These are phyloP conservation scores for Scaptomyza flava DNA, from an alignment of 2,888 invertebrate genomes.

Conservation along the genomic window DNA sequence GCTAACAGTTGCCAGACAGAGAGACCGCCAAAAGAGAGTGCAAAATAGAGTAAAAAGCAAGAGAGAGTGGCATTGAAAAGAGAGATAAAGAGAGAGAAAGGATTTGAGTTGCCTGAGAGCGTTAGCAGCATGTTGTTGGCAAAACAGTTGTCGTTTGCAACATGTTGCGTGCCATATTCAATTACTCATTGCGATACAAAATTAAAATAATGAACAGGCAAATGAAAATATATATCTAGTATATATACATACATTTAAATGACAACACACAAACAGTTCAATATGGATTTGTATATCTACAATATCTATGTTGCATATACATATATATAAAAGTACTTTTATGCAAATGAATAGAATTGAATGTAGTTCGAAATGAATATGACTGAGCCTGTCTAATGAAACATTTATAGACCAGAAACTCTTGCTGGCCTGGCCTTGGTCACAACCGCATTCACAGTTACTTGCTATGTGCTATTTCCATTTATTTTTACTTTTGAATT, in stretches of 20 bases:
- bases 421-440: conserved; percentile 42
- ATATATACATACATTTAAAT: conserved; percentile 14
- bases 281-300: conserved; percentile 1
- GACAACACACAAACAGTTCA: background rate
- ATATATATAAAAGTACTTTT: conserved; percentile 7
- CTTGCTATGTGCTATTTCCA: conserved; percentile 22
- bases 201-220: conserved; percentile 71
- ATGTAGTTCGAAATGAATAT: conserved; percentile 39
- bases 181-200: conserved; percentile 58
- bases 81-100: background rate
- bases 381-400: conserved; percentile 17
- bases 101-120: conserved; percentile 23
- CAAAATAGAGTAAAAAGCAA: background rate
- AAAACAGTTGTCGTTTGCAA: conserved; percentile 24
- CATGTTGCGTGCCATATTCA: conserved; percentile 62
- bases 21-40: conserved; percentile 6
- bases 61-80: conserved; percentile 6
- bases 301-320: background rate
- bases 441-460: conserved; percentile 45
- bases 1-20: conserved; percentile 28
- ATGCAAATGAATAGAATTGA: conserved; percentile 60
- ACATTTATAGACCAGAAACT: conserved; percentile 32
- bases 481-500: conserved; percentile 12
- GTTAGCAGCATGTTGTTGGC: conserved; percentile 47
- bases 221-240: conserved; percentile 12